Evolutionary conservation across 2,113 vertebrate genomes (phyloP), one percentile per base, ranked within the genome.

Genomic region (Synchiropus splendidus): DNA sequence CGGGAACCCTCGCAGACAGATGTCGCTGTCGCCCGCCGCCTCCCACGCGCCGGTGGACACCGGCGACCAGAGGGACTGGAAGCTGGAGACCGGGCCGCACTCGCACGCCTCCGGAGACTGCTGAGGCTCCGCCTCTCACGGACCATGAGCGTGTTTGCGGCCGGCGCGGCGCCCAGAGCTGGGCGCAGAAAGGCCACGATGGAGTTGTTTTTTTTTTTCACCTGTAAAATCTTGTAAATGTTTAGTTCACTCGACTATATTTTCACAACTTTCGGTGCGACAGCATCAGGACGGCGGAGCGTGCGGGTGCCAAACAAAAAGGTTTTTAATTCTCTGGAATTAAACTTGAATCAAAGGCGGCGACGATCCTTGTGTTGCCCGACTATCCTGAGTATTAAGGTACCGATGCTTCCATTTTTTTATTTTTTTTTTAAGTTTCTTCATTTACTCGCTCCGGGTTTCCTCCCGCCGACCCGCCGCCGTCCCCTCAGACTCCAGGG

Each of bases 41-140:
- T 88, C 91, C 70, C 90, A 91, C 66, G 88, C 91, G 70, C 90
- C 90, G 72, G 91, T 90, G 18, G 88, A 88, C 76, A 70, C 88
- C 86, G 1, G 88, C 79, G 27, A 91, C 88, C 2, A 94, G 92
- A 90, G 92, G 88, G 30, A 92, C 90, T 9, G 92, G 92, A 78
- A 91, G 67, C 54, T 83, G 72, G 80, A 83, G 51, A 78, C 80
- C 35, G 78, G 76, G 59, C 66, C 78, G 39, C 76, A 83, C 18
- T 83, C 80, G 43, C 79, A 78, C 40, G 79, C 80, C 47, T 79
- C 80, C 0, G 74, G 64, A 31, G 78, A 83, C 64, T 79, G 76
- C 39, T 76, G 59, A 82, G 51, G 36, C 49, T 5, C 8, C 12
- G 15, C 9, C 1, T 31, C 39, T 11, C 39, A 42, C 50, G 21